Percentiles rank a stretch among this genome's conserved stretches.
Conservation (phyloP, 2,797 vertebrate genomes). For the Pseudomugil gertrudae region DNA sequence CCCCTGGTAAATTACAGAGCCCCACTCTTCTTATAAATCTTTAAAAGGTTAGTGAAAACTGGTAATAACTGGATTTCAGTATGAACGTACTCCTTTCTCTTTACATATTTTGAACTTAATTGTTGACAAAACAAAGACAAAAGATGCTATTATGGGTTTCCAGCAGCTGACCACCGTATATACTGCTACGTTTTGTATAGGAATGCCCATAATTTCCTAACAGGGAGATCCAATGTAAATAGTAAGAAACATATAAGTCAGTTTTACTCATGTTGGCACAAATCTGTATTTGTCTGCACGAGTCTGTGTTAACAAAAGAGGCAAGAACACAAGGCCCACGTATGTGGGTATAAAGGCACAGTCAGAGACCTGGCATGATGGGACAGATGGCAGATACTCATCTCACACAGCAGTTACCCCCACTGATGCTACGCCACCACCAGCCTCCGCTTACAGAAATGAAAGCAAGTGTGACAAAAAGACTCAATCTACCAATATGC, state of each 20-base stretch:
- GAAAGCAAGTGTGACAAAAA: slow-evolving; percentile 26
- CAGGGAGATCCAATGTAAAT: slow-evolving; percentile 42
- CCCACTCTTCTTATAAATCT: slow-evolving; percentile 34
- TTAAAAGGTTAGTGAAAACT: slow-evolving; percentile 2
- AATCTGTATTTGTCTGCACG: slow-evolving; percentile 40
- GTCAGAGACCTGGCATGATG: slow-evolving; percentile 33
- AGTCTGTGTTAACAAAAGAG: slow-evolving; percentile 13
- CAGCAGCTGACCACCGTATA: not conserved
- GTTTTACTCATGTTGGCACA: slow-evolving; percentile 48
- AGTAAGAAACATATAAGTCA: slow-evolving; percentile 55
- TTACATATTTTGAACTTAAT: slow-evolving; percentile 17
- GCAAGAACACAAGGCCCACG: slow-evolving; percentile 2
- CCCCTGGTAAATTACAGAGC: slow-evolving; percentile 17
- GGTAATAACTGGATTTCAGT: slow-evolving; percentile 11
- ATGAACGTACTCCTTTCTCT: slow-evolving; percentile 6
- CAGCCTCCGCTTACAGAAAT: slow-evolving; percentile 14
- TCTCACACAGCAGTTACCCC: slow-evolving; percentile 23
- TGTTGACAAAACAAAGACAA: slow-evolving; percentile 33
- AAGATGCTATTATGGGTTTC: slow-evolving; percentile 4
- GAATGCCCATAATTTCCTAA: slow-evolving; percentile 11
- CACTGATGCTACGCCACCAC: not conserved
- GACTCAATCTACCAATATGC: slow-evolving; percentile 20
- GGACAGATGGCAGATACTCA: slow-evolving; percentile 58
- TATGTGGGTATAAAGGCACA: slow-evolving; percentile 43
- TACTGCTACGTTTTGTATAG: not conserved